Base-by-base conservation (phyloP, 30 jellyfish, hydroid and myxozoan species). In the Catostylus mosaicus region DNA sequence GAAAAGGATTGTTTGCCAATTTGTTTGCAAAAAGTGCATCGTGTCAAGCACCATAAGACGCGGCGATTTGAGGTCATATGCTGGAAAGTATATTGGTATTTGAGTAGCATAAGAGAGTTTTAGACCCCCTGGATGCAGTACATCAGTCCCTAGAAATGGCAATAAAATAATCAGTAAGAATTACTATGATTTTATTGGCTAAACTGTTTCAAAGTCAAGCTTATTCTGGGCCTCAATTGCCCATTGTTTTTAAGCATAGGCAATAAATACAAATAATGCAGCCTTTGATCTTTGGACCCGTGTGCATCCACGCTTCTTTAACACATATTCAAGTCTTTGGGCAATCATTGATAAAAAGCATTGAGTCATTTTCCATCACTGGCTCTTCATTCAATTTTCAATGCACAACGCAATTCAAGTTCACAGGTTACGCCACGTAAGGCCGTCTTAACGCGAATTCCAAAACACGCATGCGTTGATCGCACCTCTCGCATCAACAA, bases 391-490 rank as follows among this genome's bases (percentile, higher is more conserved):
- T 36, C 77, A 65, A 61, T 63, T 61, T 18, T 65, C 96, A 74
- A 68, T 76, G 81, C 69, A 62, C 79, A 59, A 40, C 82, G 71
- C 94, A 56, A 67, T 83, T 54, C 84, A 60, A 56, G 78, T 67
- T 67, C 89, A 65, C 85, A 75, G 96, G 89, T 86, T 75, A 86
- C 56, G 89, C 89, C 96, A 86, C 96, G 96, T 86, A 75, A 86
- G 89, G 89, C 96, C 86, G 82, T 40, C 84, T 67, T 67, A 67
- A 86, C 89, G 85, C 43, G 67, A 52, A 73, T 47, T 46, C 56
- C 68, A 47, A 73, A 74, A 40, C 67, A 76, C 96, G 96, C 96
- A 86, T 86, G 96, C 96, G 96, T 86, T 73, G 83, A 48, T 65
- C 82, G 67, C 77, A 54, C 72, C 78, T 66, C 91, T 56, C 63